A percentile compares a stretch with the other conserved stretches of the same genome.
These are phyloP conservation scores for Megamerina dolium DNA, from an alignment of 2,888 invertebrate species.

Conservation along the genomic window DNA sequence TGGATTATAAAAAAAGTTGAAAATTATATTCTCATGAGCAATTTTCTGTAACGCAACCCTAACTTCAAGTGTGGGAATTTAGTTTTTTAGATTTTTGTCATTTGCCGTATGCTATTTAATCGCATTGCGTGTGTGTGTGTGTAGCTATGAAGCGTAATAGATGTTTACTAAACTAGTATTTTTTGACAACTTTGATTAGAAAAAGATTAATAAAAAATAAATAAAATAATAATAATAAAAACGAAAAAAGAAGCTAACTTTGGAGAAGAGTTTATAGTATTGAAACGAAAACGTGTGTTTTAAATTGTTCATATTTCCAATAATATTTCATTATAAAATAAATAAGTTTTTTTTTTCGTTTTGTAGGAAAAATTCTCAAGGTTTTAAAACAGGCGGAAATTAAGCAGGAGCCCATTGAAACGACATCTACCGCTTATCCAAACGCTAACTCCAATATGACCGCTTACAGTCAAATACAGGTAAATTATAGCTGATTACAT, in stretches of 20 bases:
- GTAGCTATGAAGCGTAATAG: background rate
- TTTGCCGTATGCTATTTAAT: background rate
- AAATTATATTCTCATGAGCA: no score
- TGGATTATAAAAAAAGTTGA: no score
- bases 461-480: constrained; percentile 29
- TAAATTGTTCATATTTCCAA: no score
- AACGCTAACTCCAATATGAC: constrained; percentile 32
- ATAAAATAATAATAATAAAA: no score
- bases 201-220: no score
- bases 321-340: no score
- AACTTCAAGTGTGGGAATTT: constrained; percentile 8
- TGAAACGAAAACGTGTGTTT: no score
- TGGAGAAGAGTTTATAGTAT: no score
- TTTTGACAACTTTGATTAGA: no score
- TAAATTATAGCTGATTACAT: background rate
- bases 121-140: background rate
- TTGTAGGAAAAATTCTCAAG: constrained; percentile 42
- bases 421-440: constrained; percentile 23
- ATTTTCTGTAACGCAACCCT: constrained; percentile 6
- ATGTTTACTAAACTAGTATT: background rate
- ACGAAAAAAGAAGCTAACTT: no score
- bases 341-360: no score
- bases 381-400: constrained; percentile 40
- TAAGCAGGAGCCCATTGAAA: constrained; percentile 35
- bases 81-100: constrained; percentile 4